Evolutionary conservation across 2,888 invertebrate genomes (phyloP).

Genomic region (Hyposoter didymator): DNA sequence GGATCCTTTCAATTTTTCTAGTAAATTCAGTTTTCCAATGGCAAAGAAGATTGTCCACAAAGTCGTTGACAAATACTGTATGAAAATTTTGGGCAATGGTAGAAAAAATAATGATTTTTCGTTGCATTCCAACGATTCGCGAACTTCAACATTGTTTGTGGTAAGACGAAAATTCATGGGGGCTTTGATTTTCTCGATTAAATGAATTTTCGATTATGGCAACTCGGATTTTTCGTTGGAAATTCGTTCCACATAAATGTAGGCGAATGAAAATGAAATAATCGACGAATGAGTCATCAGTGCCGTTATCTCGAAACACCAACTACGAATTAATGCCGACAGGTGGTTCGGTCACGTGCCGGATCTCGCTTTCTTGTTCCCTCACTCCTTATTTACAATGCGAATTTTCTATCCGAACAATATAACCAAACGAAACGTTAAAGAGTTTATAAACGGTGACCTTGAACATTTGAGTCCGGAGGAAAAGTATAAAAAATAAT

Average conservation of each 20-base stretch:
- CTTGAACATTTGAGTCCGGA: background rate
- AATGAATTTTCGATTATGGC: background rate
- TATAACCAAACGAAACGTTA: background rate
- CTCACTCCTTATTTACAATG: background rate
- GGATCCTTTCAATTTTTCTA: no score
- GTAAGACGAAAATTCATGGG: background rate
- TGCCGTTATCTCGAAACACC: conserved; percentile 32
- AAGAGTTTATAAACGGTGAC: background rate
- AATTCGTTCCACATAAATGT: conserved; percentile 14
- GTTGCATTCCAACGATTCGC: no score
- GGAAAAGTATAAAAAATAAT: background rate
- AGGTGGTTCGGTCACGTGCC: conserved; percentile 36
- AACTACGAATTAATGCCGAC: conserved; percentile 17
- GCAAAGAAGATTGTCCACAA: no score
- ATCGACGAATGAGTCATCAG: conserved; percentile 42
- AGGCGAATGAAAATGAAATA: conserved; percentile 7
- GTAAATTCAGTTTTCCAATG: no score
- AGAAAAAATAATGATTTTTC: no score
- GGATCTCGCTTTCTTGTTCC: background rate
- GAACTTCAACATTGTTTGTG: no score
- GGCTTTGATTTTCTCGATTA: background rate
- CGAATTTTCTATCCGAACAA: background rate
- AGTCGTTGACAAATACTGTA: no score
- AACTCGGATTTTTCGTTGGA: conserved; percentile 9
- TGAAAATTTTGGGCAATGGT: no score